Percentiles rank a stretch among this genome's conserved stretches.
Evolutionary conservation across 2,797 vertebrate species (phyloP).

Genomic region (Megaceryle alcyon): DNA sequence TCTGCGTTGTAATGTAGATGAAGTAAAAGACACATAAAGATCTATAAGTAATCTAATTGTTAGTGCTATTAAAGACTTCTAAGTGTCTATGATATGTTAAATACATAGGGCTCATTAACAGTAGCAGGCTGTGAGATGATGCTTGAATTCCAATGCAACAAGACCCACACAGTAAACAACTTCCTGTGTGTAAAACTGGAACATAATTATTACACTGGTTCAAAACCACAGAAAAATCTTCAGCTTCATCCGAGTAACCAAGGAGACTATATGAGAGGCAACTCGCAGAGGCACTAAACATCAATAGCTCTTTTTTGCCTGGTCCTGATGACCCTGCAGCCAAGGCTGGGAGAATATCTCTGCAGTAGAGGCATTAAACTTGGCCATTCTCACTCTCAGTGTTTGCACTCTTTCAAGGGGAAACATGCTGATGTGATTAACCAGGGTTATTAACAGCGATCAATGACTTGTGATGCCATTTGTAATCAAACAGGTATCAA

Average conservation of each 20-base stretch:
- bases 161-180: neutral
- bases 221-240: neutral
- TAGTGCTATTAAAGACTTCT: neutral
- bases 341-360: neutral
- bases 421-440: conserved; percentile 43
- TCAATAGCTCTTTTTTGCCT: neutral
- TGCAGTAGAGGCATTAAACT: conserved; percentile 2
- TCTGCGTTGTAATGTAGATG: neutral
- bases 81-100: neutral
- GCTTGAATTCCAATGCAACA: neutral
- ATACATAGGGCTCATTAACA: neutral
- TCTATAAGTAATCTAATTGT: neutral
- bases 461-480: conserved; percentile 27
- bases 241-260: neutral
- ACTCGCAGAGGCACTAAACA: neutral
- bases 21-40: neutral
- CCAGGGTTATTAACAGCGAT: conserved; percentile 33
- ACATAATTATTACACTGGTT: neutral
- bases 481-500: conserved; percentile 46
- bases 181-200: neutral
- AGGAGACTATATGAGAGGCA: neutral
- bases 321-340: neutral
- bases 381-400: neutral
- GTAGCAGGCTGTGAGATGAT: neutral
- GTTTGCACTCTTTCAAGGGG: conserved; percentile 45